Base-by-base conservation (phyloP, 2,888 invertebrate species). In the Agelastica alni region DNA sequence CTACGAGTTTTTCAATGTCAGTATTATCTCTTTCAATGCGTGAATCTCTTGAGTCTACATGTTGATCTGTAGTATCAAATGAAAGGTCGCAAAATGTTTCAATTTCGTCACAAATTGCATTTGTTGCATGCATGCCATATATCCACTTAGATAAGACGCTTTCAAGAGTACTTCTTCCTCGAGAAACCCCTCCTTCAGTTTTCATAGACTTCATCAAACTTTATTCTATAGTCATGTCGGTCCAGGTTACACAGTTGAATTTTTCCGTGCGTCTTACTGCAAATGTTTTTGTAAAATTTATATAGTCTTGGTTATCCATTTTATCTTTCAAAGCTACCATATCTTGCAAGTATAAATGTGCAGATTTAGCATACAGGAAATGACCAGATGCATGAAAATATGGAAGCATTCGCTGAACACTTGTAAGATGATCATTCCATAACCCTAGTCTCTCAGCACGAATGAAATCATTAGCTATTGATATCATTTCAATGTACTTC, bases 111-210 rank as follows among this genome's bases (percentile, higher is more conserved):
- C 56, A 58, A 44, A 68, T 41, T 34, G 59, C 49, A 7, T 62
- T 56, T 28, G 64, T 51, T 51, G 58, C 46, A 42, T 65, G 60
- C 59, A 64, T 65, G 18, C 61, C 22, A 20, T 60, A 54, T 41
- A 66, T 58, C 62, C 63, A 70, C 57, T 62, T 30, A n/a, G 7
- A 53, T 45, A 65, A 13, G 46, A 66, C 61, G 53, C 64, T 62
- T 47, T 65, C 63, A 3, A 3, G 5, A 7, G 56, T 34, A 41
- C 18, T 41, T 4, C 41, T 4, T n/a, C 41, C 41, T 5, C 37
- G 6, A 41, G 20, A 9, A 3, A 67, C 47, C 32, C 17, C 41
- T 18, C 17, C 41, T 18, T 41, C 17, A 18, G 20, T 18, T 41
- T 41, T 41, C 41, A 41, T 41, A 9, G 20, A n/a, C 12, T 18